Evolutionary conservation across 2,113 vertebrate species (phyloP).

Genomic region (Ailurus styani): DNA sequence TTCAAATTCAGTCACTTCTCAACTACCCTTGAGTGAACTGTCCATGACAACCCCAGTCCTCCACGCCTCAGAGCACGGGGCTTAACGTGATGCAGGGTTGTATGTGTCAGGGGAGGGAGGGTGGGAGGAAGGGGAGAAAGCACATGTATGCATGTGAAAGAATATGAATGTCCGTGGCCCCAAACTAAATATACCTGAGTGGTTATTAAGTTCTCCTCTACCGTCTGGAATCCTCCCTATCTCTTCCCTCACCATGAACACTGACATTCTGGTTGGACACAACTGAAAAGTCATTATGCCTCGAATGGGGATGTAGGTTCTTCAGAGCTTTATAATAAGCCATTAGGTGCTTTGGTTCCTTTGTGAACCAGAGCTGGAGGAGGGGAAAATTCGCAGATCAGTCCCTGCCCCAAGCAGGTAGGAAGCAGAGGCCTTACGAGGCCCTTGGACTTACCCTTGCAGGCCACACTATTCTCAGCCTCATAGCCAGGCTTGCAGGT

Average conservation of each 20-base stretch:
- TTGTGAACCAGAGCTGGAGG: background rate
- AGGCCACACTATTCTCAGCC: conserved; percentile 93
- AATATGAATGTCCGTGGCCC: background rate
- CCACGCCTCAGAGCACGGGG: background rate
- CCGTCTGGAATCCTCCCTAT: background rate
- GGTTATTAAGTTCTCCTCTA: background rate
- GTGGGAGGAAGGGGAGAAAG: background rate
- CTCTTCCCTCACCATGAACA: background rate
- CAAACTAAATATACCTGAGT: background rate
- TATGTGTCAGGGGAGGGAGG: background rate
- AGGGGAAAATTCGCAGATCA: background rate
- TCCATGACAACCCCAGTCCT: conserved; percentile 40
- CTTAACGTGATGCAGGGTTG: background rate
- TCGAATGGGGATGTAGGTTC: background rate
- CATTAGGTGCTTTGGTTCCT: background rate
- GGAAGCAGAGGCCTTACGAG: background rate
- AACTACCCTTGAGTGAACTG: conserved; percentile 53
- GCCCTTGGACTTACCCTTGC: conserved; percentile 87
- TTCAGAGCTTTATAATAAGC: background rate
- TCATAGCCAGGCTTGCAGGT: conserved; percentile 97
- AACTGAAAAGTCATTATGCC: background rate
- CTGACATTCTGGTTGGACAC: background rate
- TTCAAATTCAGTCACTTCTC: conserved; percentile 54
- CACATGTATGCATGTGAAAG: background rate
- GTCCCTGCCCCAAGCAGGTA: background rate